phyloP scores from a whole-genome alignment of 2,113 vertebrate species.

The Oryzias curvinotus region DNA sequence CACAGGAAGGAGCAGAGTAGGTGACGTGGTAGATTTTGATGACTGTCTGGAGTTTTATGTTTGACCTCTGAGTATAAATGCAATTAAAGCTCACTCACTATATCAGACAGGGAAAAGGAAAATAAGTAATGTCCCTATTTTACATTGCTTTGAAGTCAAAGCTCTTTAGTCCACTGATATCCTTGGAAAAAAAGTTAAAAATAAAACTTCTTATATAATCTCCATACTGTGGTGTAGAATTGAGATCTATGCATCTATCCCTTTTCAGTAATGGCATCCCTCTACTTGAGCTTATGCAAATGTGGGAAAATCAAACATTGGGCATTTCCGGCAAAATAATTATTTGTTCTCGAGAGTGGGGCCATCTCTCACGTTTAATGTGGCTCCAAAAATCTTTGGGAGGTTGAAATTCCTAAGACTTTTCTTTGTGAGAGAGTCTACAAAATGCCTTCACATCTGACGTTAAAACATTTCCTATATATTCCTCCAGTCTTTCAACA shows the following conservation, averaged over 20 bases:
- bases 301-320: conserved; percentile 53
- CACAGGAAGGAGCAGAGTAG: conserved; percentile 10
- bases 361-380: conserved; percentile 56
- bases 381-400: conserved; percentile 52
- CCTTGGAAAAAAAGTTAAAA: conserved; percentile 10
- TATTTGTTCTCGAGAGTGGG: conserved; percentile 46
- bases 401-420: conserved; percentile 61
- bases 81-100: conserved; percentile 19
- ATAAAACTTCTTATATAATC: conserved; percentile 8
- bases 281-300: conserved; percentile 60
- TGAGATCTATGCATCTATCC: background rate
- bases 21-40: conserved; percentile 15
- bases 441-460: conserved; percentile 39
- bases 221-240: no score
- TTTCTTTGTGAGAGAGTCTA: conserved; percentile 56
- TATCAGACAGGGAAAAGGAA: background rate
- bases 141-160: no score
- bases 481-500: conserved; percentile 39
- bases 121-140: background rate
- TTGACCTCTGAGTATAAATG: conserved; percentile 31
- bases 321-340: conserved; percentile 52
- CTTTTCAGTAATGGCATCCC: conserved; percentile 48
- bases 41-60: conserved; percentile 25
- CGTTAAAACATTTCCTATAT: conserved; percentile 18
- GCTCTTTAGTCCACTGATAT: background rate